A percentile compares a stretch with the other conserved stretches of the same genome.
phyloP scores from a whole-genome alignment of 2,888 invertebrate species.

The Parnassius orleans region DNA sequence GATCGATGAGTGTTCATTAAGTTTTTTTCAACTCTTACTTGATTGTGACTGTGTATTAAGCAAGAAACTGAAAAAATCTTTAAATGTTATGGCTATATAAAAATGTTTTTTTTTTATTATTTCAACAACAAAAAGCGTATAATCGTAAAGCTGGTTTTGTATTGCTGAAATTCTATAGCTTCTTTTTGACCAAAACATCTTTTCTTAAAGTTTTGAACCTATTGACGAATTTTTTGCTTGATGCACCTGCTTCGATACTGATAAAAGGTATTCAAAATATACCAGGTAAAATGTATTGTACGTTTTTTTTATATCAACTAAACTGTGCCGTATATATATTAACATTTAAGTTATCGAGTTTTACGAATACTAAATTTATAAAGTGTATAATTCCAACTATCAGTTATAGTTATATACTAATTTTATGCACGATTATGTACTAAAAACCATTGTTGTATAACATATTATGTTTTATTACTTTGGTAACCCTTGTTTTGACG shows the following conservation, averaged over 20 bases:
- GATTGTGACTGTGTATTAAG: no score
- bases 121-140: no score
- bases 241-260: constrained; percentile 15
- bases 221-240: constrained; percentile 13
- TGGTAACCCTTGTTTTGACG: constrained; percentile 32
- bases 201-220: background rate
- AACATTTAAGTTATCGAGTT: background rate
- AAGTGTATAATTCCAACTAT: background rate
- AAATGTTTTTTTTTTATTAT: no score
- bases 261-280: constrained; percentile 13
- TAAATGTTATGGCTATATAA: no score
- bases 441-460: background rate
- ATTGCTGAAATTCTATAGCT: background rate
- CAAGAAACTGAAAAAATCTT: no score
- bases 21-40: no score
- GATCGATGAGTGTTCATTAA: no score
- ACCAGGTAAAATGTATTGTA: constrained; percentile 9
- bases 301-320: background rate
- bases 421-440: background rate
- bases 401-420: background rate
- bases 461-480: no score
- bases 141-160: background rate
- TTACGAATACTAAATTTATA: no score
- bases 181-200: constrained; percentile 3
- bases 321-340: background rate